These are phyloP conservation scores for Solenopsis fugax DNA, from an alignment of 1,140 invertebrate species.

Conservation along the genomic window DNA sequence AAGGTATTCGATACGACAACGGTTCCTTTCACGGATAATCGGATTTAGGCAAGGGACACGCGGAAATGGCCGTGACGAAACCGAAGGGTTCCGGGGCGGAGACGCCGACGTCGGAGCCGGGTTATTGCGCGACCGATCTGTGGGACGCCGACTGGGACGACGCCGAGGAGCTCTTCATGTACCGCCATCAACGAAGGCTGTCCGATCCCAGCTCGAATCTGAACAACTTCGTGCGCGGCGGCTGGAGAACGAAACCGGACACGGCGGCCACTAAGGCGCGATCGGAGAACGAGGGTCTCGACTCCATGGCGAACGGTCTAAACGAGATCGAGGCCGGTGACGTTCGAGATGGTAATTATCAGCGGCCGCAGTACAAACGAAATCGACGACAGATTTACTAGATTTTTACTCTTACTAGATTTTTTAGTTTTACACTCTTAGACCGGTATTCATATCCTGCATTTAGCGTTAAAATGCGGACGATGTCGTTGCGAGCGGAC, in stretches of 20 bases:
- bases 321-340: slow-evolving; percentile 98
- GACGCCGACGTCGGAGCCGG: slow-evolving; percentile 97
- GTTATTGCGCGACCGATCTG: slow-evolving; percentile 93
- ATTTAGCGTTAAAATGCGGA: not conserved
- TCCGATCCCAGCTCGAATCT: slow-evolving; percentile 98
- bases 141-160: slow-evolving; percentile 96
- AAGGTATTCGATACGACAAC: not conserved
- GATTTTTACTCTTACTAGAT: not conserved
- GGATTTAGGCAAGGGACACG: slow-evolving; percentile 94
- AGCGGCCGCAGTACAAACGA: not conserved
- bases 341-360: slow-evolving; percentile 93
- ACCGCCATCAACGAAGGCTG: slow-evolving; percentile 93
- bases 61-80: slow-evolving; percentile 98
- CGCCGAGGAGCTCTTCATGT: slow-evolving; percentile 94
- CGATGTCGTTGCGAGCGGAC: not conserved
- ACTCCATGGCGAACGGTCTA: slow-evolving; percentile 92
- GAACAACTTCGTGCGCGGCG: slow-evolving; percentile 95
- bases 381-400: not conserved
- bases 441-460: slow-evolving; percentile 29
- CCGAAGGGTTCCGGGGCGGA: slow-evolving; percentile 96
- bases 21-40: not conserved
- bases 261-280: slow-evolving; percentile 91
- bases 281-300: slow-evolving; percentile 96
- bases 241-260: slow-evolving; percentile 90
- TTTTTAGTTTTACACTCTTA: slow-evolving; percentile 52